Conservation (phyloP, 2,797 vertebrate species). For the Sarcoramphus papa region DNA sequence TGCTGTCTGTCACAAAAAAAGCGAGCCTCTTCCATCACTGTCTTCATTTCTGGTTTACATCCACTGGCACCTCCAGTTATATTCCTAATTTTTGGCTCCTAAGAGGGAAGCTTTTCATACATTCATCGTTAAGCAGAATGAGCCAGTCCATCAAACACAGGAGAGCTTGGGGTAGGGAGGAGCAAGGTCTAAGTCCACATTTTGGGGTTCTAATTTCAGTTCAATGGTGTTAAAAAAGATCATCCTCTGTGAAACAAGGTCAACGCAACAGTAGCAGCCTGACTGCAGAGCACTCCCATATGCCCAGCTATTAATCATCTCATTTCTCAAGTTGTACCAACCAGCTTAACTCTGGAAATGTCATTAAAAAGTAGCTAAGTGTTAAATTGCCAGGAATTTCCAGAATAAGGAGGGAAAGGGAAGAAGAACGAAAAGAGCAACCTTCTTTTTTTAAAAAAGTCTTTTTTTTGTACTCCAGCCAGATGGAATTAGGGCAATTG, state of each 20-base stretch:
- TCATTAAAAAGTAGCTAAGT: constrained; percentile 72
- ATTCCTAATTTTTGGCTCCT: background rate
- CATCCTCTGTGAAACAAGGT: constrained; percentile 63
- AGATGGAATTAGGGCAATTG: constrained; percentile 76
- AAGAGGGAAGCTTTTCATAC: background rate
- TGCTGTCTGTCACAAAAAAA: background rate
- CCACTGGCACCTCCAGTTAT: background rate
- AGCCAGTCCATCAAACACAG: background rate
- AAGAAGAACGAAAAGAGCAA: constrained; percentile 49
- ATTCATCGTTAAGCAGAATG: background rate
- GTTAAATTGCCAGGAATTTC: constrained; percentile 72
- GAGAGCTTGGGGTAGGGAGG: background rate
- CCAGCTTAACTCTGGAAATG: constrained; percentile 69
- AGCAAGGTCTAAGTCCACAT: constrained; percentile 62
- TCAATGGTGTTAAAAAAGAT: constrained; percentile 61
- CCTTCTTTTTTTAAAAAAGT: background rate
- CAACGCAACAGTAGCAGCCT: constrained; percentile 35
- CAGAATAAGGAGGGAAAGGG: constrained; percentile 63
- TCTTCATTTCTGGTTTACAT: constrained; percentile 27
- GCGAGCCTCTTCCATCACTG: background rate
- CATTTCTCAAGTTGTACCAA: constrained; percentile 70
- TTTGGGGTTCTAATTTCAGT: constrained; percentile 69
- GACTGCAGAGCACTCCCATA: constrained; percentile 65
- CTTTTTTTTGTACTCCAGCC: constrained; percentile 37
- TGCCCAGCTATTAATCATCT: constrained; percentile 60